A percentile compares a stretch with the other conserved stretches of the same genome.
Evolutionary conservation across 2,888 invertebrate genomes (phyloP).

Genomic region (Zele albiditarsus): DNA sequence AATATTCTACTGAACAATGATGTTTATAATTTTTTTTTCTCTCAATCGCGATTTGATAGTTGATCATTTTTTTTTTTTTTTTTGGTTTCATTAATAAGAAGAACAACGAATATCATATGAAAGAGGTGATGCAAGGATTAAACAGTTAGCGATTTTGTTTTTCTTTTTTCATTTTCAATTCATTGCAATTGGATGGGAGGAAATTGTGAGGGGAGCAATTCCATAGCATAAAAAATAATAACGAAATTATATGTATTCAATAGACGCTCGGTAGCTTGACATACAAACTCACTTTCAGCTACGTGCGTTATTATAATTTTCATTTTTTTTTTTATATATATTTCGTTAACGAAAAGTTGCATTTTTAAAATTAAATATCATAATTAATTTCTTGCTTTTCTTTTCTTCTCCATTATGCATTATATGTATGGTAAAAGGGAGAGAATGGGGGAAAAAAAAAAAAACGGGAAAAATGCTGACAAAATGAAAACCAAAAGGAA

Average conservation of each 20-base stretch:
- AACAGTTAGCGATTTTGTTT: slow-evolving; percentile 14
- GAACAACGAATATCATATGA: slow-evolving; percentile 9
- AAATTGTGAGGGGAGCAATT: slow-evolving; percentile 1
- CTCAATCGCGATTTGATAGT: not conserved
- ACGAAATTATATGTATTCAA: slow-evolving; percentile 10
- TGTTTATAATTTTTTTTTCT: slow-evolving; percentile 13
- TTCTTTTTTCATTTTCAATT: not conserved
- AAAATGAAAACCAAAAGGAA: slow-evolving; percentile 9
- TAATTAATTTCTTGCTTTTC: not conserved
- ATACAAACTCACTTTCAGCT: slow-evolving; percentile 25
- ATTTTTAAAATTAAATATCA: not conserved
- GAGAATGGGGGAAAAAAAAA: not conserved
- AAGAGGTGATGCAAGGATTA: slow-evolving; percentile 23
- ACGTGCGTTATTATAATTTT: slow-evolving; percentile 23
- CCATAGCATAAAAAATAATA: slow-evolving; percentile 30
- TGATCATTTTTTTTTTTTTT: not conserved
- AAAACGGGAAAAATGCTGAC: slow-evolving; percentile 17
- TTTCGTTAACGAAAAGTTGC: slow-evolving; percentile 14
- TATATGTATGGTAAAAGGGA: slow-evolving; percentile 17
- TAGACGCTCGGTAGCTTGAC: slow-evolving; percentile 31
- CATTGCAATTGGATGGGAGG: slow-evolving; percentile 21
- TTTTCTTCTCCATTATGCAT: slow-evolving; percentile 16
- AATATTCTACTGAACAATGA: not conserved
- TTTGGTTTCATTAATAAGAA: not conserved
- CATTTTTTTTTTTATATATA: not conserved